Conservation (phyloP, 92 coral and sea anemone genomes). For the Porites rus region DNA sequence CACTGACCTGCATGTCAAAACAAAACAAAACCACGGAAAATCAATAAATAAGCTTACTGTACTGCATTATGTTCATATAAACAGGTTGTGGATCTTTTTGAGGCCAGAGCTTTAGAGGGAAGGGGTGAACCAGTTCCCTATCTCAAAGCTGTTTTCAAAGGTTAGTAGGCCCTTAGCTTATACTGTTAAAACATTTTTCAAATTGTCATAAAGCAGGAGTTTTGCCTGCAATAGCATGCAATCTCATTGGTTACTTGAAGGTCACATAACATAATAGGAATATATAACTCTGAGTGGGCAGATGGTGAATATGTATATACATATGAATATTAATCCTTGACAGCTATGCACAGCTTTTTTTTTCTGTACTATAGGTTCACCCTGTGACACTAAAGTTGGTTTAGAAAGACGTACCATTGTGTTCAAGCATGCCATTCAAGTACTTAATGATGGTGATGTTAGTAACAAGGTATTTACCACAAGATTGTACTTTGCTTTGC, state of each 20-base stretch:
- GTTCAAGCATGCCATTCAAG: slow-evolving; percentile 77
- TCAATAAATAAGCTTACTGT: no score
- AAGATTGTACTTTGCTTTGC: neutral
- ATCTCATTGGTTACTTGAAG: no score
- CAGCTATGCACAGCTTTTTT: neutral
- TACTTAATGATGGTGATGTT: slow-evolving; percentile 82
- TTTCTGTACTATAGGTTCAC: slow-evolving; percentile 70
- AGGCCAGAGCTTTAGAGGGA: slow-evolving; percentile 74
- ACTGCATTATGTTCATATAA: neutral
- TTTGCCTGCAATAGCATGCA: no score
- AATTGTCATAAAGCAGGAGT: no score
- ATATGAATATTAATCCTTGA: no score
- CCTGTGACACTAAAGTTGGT: slow-evolving; percentile 78
- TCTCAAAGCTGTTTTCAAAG: slow-evolving; percentile 89
- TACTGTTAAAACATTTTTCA: no score
- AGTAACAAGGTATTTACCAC: slow-evolving; percentile 75
- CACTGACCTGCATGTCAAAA: no score
- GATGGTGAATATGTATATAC: neutral
- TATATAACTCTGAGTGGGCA: no score
- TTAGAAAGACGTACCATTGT: slow-evolving; percentile 72
- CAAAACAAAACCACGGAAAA: no score
- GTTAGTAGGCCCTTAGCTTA: slow-evolving; percentile 28
- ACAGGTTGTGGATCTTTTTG: slow-evolving; percentile 78
- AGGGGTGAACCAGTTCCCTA: slow-evolving; percentile 82
- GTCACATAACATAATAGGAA: no score